Conservation (phyloP, 1,140 invertebrate species). For the Cepaea nemoralis region DNA sequence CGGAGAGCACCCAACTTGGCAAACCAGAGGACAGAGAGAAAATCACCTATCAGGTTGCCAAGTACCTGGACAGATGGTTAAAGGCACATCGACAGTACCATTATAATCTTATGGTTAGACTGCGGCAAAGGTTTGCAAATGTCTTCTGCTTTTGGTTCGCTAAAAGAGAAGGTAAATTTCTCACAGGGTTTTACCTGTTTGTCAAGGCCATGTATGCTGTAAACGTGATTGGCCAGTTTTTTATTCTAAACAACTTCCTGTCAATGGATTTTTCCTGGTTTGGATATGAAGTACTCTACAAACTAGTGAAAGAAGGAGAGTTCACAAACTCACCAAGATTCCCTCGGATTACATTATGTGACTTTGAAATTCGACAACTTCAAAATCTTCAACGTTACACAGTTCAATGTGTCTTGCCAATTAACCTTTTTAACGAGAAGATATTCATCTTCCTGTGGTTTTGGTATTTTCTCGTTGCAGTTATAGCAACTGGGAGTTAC, state of each 20-base stretch:
- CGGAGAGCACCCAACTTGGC: constrained; percentile 41
- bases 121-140: constrained; percentile 35
- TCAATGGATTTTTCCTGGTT: constrained; percentile 40
- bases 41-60: constrained; percentile 38
- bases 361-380: constrained; percentile 73
- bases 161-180: constrained; percentile 71
- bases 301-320: constrained; percentile 5
- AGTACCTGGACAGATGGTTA: constrained; percentile 47
- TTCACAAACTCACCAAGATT: constrained; percentile 55
- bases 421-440: constrained; percentile 76
- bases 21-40: constrained; percentile 40
- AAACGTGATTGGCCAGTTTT: constrained; percentile 61
- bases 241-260: constrained; percentile 62
- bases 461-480: constrained; percentile 61
- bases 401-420: constrained; percentile 74
- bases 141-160: constrained; percentile 58
- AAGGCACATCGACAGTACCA: constrained; percentile 43
- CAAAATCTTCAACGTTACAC: constrained; percentile 67
- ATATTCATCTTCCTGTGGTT: constrained; percentile 72
- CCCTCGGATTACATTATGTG: constrained; percentile 74
- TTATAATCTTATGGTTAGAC: constrained; percentile 32
- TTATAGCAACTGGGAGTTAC: constrained; percentile 69
- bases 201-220: constrained; percentile 57
- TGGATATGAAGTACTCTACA: constrained; percentile 29
- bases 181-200: constrained; percentile 72